Base-by-base conservation (phyloP, 2,113 vertebrate genomes). In the Herpetotheres cachinnans region DNA sequence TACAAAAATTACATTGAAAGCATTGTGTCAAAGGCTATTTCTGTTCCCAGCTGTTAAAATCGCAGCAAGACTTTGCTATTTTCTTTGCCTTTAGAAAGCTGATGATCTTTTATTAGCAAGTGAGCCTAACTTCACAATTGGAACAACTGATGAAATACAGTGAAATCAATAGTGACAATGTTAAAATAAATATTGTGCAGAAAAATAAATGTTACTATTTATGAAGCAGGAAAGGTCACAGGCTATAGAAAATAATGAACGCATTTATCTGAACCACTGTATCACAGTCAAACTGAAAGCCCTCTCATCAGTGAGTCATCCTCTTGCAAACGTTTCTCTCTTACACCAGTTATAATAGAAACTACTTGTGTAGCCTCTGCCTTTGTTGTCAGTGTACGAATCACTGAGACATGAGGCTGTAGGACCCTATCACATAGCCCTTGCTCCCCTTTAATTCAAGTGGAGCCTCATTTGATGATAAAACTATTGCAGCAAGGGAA, bases 161-260 rank as follows among this genome's bases (percentile, higher is more conserved):
- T 82, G 86, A 95, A 95, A 93, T 95, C 73, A 69, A 91, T 82
- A 89, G 90, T 55, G 92, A 85, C 0, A 15, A 65, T 59, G 58
- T 89, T 93, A 91, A 95, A 95, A 94, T 93, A 97, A 95, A 97
- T 85, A 94, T 50, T 90, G 84, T 49, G 62, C 26, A 91, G 94
- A 93, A 95, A 97, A 96, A 95, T 36, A 94, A 94, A 97, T 91
- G 91, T 89, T 96, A 54, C 93, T 96, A 89, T 96, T 97, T 97
- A 89, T 85, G 86, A 95, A 93, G 66, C 86, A 42, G 66, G 38
- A 97, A 96, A 95, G 81, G 94, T 95, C 93, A 95, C 46, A 26
- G 83, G 70, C 89, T 95, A 79, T 15, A 95, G 86, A 94, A 97
- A 95, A 93, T 95, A 93, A 97, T 89, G 96, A 96, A 76, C 0